Evolutionary conservation across 2,888 invertebrate genomes (phyloP), one percentile per base, ranked within the genome.

Genomic region (Hoplodrina blanda): DNA sequence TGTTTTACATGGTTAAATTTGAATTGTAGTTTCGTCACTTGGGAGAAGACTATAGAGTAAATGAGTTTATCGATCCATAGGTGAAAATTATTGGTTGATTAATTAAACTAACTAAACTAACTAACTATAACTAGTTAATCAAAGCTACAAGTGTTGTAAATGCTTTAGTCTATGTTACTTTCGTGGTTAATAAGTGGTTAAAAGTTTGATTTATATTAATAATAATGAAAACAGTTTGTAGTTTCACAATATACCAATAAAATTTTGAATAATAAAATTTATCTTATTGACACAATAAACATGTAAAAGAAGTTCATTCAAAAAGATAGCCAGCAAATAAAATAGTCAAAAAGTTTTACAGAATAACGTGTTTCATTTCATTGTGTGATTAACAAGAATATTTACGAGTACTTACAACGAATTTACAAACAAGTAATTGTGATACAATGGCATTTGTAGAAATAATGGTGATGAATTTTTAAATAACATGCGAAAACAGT

Each of bases 341-440:
- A 46, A 46, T 4, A 46, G 4, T 44, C 13, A 44, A 44, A 44
- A 15, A 61, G n/a, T 6, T 70, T 63, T 19, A 84, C 85, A 82
- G 82, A 80, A 80, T 72, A 72, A 74, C 41, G 69, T 74, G 59
- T 62, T 60, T 73, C 30, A 78, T 73, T 55, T 69, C 41, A 53
- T 57, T 71, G 25, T n/a, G 63, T 66, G 50, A 68, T 41, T 71
- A 66, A 70, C 62, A 81, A 72, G 56, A 73, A n/a, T 62, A 44
- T 70, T 69, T 68, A 66, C 55, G 69, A 76, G 54, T 73, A 25
- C 25, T 25, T 63, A 78, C 68, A 71, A 54, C 44, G n/a, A 59
- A 76, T 66, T 55, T 66, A 76, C 19, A 13, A 11, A 41, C 41
- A 62, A 61, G 41, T 62, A 76, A 63, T 55, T 65, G 56, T 25